Base-by-base conservation (phyloP, 2,113 vertebrate genomes). In the Atrichornis clamosus region DNA sequence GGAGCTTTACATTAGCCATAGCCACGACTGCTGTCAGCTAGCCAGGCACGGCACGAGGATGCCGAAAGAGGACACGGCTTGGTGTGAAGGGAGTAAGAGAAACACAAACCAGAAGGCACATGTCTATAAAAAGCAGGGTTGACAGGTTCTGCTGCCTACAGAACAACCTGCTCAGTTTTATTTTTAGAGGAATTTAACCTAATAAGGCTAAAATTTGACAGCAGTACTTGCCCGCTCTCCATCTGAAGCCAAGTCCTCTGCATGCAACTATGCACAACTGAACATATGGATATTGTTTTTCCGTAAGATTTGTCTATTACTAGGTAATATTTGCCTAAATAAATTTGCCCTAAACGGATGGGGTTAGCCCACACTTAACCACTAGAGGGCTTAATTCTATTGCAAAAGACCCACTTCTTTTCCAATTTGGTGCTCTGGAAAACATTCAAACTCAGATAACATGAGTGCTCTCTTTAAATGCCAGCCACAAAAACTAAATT, bases 101-200 rank as follows among this genome's bases (percentile, higher is more conserved):
- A 90, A 79, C 53, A 58, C 28, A 74, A 76, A 85, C 7, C 85
- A 96, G 85, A 90, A 95, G 85, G 96, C 53, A 83, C 39, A 69
- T 5, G 53, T 64, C 85, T 62, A 79, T 93, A 76, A 91, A 93
- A 94, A 90, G 82, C 44, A 27, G 21, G 49, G 77, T 15, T 91
- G 87, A 60, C 75, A 80, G 75, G 74, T 90, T 90, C 82, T 94
- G 60, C 90, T 82, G 90, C 92, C 94, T 63, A 79, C 44, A 0
- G 68, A 86, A 62, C 64, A 62, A 84, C 89, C 89, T 93, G 95
- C 5, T 87, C 16, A 1, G 8, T 67, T 95, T 92, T 84, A 64
- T 73, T 94, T 92, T 95, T 84, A 78, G 83, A 52, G 39, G 37
- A 62, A 79, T 73, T 92, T 79, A 75, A 89, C 74, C 75, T 68